Base-by-base conservation (phyloP, 1,140 invertebrate species). In the Lasioglossum albipes region DNA sequence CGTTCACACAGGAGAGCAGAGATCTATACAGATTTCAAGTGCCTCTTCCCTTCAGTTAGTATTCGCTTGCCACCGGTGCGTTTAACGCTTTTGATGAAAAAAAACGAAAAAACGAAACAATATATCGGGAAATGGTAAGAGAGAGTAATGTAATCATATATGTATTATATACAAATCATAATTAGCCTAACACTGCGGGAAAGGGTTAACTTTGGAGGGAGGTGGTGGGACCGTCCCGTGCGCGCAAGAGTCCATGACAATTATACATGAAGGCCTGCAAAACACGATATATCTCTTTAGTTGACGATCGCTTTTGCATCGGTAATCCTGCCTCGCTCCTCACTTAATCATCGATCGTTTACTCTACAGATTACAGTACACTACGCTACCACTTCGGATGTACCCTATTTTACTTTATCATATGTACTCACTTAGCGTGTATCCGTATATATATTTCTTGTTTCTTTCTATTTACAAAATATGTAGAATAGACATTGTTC, bases 131-230 rank as follows among this genome's bases (percentile, higher is more conserved):
- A 87, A 84, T 84, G 87, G 87, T 89, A 85, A 88, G 62, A 65
- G 57, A 89, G 78, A 83, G 80, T 90, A 88, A 89, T 88, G 70
- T 78, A 86, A 88, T 84, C 72, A 76, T 83, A 88, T 87, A 76
- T 83, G 87, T 87, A 89, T 90, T 91, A 90, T 92, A 83, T 91
- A 91, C 90, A 91, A 91, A 88, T 90, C 86, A 91, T 91, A 90
- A 87, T 54, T 89, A 89, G 88, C 75, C 87, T 83, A 89, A 88
- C 84, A 88, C 82, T 89, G 88, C 88, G 88, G 84, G 84, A 90
- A 83, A 87, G 86, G 88, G 82, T 83, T 88, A 89, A 90, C 90
- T 91, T 91, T 91, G 88, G 88, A 91, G 87, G 79, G 81, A 83
- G 85, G 72, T 89, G 84, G 85, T n/a, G 79, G 69, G 79, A 86